phyloP scores from a whole-genome alignment of 2,888 invertebrate genomes.

The Megalurothrips usitatus region DNA sequence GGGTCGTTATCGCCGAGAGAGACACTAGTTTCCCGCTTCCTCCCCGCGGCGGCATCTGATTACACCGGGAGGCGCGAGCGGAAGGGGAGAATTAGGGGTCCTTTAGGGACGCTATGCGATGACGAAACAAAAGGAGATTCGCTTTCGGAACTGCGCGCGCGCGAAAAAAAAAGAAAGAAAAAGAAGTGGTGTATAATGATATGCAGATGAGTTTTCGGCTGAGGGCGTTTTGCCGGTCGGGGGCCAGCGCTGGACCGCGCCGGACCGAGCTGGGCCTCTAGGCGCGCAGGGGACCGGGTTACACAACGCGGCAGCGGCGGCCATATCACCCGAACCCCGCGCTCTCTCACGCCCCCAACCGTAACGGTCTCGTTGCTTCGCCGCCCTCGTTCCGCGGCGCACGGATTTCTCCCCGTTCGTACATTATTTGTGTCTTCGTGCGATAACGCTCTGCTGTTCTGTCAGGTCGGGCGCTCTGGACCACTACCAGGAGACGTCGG shows the following conservation, averaged over 20 bases:
- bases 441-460: not conserved
- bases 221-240: not conserved
- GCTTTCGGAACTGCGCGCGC: no score
- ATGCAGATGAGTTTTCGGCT: constrained; percentile 16
- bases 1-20: no score
- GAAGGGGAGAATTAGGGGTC: no score
- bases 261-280: not conserved
- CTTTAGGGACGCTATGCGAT: no score
- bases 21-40: no score
- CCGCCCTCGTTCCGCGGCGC: not conserved
- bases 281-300: not conserved
- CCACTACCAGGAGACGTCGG: constrained; percentile 3
- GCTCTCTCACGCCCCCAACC: not conserved
- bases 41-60: no score
- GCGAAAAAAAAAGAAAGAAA: not conserved
- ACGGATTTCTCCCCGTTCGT: not conserved
- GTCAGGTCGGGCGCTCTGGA: constrained; percentile 12
- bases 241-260: not conserved
- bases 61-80: no score
- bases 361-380: not conserved
- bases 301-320: not conserved
- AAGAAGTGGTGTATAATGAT: not conserved
- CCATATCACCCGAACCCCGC: not conserved
- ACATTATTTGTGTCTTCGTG: not conserved
- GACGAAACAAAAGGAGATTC: no score